Conservation (phyloP, 2,113 vertebrate genomes). For the Crotalus viridis region DNA sequence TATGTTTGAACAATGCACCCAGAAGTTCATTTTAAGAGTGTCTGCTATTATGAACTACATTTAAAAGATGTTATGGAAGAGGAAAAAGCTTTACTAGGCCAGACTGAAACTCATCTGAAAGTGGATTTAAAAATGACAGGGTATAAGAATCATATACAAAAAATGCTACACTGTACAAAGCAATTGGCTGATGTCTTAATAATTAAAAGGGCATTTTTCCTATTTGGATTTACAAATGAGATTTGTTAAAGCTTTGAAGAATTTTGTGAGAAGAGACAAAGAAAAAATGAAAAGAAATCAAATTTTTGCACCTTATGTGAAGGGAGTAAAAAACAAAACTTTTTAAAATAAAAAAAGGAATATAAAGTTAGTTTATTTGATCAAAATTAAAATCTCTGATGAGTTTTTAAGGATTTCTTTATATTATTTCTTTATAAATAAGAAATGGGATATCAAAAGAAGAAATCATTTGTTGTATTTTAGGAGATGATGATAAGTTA, state of each 20-base stretch:
- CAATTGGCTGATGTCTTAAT: neutral
- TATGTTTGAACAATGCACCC: neutral
- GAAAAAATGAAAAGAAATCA: neutral
- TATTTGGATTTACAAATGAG: neutral
- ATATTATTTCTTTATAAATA: neutral
- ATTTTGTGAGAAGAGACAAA: neutral
- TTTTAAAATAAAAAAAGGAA: neutral
- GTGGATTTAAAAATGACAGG: neutral
- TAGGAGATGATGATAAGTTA: neutral
- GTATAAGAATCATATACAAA: neutral
- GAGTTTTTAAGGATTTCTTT: neutral
- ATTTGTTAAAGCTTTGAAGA: neutral
- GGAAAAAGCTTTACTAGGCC: neutral
- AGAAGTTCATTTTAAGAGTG: neutral
- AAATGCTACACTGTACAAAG: neutral
- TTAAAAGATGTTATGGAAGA: neutral
- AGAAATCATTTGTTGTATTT: neutral
- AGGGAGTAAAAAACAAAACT: neutral
- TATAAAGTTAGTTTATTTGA: neutral
- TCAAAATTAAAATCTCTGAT: neutral
- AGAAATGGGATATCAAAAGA: neutral
- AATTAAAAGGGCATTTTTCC: neutral
- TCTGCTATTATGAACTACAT: neutral
- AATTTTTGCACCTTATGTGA: neutral
- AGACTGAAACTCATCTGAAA: neutral